Evolutionary conservation across 1,140 invertebrate species (phyloP), one percentile per base, ranked within the genome.

Genomic region (Bicyclus anynana): DNA sequence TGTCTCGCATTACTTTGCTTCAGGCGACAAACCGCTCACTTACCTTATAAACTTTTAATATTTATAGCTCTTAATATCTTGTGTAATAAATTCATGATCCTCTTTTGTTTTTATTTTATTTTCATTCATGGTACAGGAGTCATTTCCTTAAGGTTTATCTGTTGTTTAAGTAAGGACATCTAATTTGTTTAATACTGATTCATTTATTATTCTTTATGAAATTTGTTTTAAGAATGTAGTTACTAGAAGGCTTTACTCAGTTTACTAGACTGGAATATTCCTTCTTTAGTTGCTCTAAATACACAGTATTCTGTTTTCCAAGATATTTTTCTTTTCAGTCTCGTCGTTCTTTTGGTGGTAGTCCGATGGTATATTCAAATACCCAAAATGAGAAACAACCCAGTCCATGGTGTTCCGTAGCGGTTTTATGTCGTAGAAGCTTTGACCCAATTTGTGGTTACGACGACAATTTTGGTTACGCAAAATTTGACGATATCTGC

Each of bases 391-490:
- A 35, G n/a, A 61, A 65, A 27, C 55, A 59, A 51, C 51, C 57
- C 17, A 77, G 69, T 33, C 69, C 69, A 5, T 84, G 78, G 78
- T 84, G 80, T 59, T 35, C 65, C 1, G 60, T 73, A 4, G 75
- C 78, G 7, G 23, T 78, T 14, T 37, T 76, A 16, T 84, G 80
- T 47, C 56, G 59, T 7, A 76, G 64, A 23, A 65, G 47, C 12
- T 52, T 53, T 20, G 54, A 68, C 13, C 60, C 73, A 21, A 53
- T 82, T 12, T 85, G 80, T 51, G 80, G 77, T 0, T 82, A 74
- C 38, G 80, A 85, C 49, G 75, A 84, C 12, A 73, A 66, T 0
- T 80, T 79, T 58, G 78, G 82, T 9, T 80, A 72, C 46, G 77
- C 68, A 5, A 79, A 75, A 52, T 84, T 85, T 54, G 68, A 80